These are phyloP conservation scores for Augochlorella aurata DNA, from an alignment of 2,888 invertebrate species.

Conservation along the genomic window DNA sequence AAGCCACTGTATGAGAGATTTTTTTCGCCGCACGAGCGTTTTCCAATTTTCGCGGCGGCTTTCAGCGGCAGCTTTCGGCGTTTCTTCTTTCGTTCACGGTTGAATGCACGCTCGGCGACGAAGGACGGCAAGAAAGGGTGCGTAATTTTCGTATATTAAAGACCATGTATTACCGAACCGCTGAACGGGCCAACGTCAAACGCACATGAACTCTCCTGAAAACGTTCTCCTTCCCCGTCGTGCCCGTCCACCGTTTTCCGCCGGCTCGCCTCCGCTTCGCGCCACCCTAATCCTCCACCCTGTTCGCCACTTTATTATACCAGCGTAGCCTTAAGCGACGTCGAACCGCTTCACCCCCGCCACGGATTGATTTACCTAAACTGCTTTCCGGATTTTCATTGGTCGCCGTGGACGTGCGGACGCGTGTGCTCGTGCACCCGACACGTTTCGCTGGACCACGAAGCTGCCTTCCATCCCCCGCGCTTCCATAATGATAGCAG, in stretches of 20 bases:
- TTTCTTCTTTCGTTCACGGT: slow-evolving; percentile 2
- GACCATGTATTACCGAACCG: slow-evolving; percentile 68
- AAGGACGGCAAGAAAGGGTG: slow-evolving; percentile 31
- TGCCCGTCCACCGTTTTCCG: slow-evolving; percentile 29
- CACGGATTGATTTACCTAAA: slow-evolving; percentile 69
- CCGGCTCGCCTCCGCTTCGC: slow-evolving; percentile 38
- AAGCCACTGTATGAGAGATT: slow-evolving; percentile 1
- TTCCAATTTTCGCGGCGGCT: slow-evolving; percentile 7
- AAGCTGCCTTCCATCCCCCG: neutral
- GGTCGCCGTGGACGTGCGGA: slow-evolving; percentile 63
- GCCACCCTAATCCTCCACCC: slow-evolving; percentile 50
- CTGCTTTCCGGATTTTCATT: slow-evolving; percentile 77
- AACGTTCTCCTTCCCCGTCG: slow-evolving; percentile 43
- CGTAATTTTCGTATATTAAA: slow-evolving; percentile 72
- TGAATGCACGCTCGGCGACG: neutral
- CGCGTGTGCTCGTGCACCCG: slow-evolving; percentile 64
- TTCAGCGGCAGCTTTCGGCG: slow-evolving; percentile 1
- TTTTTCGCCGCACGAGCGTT: neutral
- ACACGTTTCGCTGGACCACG: slow-evolving; percentile 5
- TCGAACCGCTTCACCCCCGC: slow-evolving; percentile 65
- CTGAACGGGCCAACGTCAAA: slow-evolving; percentile 76
- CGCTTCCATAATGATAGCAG: neutral
- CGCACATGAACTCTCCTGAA: slow-evolving; percentile 69
- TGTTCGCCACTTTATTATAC: slow-evolving; percentile 67
- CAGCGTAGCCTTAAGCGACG: slow-evolving; percentile 59